phyloP scores from a whole-genome alignment of 2,888 invertebrate species.

The Microdon myrmicae region DNA sequence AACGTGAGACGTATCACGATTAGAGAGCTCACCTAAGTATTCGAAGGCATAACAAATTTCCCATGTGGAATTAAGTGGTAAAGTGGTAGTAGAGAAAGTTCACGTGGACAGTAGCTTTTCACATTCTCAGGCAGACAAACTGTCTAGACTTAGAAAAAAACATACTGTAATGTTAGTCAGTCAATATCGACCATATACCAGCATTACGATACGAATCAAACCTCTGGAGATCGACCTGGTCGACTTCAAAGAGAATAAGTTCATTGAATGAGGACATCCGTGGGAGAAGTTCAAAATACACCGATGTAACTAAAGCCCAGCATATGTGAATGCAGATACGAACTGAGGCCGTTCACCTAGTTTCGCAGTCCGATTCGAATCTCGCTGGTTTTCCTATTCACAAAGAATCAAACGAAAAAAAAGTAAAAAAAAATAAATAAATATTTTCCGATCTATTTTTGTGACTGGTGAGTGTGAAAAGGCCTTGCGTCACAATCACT shows the following conservation, averaged over 20 bases:
- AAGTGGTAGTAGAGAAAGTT: too few species aligned
- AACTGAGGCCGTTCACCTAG: conserved; percentile 40
- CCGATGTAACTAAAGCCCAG: conserved; percentile 18
- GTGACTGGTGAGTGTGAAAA: conserved; percentile 37
- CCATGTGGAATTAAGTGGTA: too few species aligned
- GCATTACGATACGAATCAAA: conserved; percentile 30
- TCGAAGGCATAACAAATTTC: too few species aligned
- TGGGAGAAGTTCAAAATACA: too few species aligned
- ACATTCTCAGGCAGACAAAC: too few species aligned
- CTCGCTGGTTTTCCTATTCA: conserved; percentile 5
- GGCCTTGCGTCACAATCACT: conserved; percentile 30
- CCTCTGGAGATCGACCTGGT: conserved; percentile 30
- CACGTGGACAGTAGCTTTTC: too few species aligned
- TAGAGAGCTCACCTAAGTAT: too few species aligned
- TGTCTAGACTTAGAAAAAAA: too few species aligned
- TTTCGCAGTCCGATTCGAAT: conserved; percentile 11
- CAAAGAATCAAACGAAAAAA: too few species aligned
- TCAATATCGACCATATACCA: conserved; percentile 42
- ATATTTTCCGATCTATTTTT: conserved; percentile 42
- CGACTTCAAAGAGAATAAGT: conserved; percentile 42
- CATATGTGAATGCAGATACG: conserved; percentile 8
- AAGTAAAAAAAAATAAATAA: conserved; percentile 2
- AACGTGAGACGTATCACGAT: too few species aligned
- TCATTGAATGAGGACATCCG: conserved; percentile 28
- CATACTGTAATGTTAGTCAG: conserved; percentile 47